Percentiles rank a stretch among this genome's conserved stretches.
phyloP scores from a whole-genome alignment of 2,113 vertebrate species.

The Dryoscopus gambensis region DNA sequence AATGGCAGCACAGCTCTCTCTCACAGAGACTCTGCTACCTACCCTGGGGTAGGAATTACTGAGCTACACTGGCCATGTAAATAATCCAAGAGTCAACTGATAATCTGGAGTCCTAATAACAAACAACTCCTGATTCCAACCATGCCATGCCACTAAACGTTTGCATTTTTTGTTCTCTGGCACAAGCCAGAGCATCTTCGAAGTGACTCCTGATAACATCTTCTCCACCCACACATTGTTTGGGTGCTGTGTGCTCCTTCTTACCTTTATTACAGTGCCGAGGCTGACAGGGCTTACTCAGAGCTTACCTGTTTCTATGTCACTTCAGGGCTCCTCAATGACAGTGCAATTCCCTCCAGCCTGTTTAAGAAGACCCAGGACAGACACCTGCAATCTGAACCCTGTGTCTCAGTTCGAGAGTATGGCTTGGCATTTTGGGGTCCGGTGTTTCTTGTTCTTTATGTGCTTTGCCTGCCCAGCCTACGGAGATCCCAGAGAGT shows the following conservation, averaged over 20 bases:
- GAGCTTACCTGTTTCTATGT: not conserved
- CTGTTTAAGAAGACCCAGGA: not conserved
- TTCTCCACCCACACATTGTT: not conserved
- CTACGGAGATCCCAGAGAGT: not conserved
- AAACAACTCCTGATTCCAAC: not conserved
- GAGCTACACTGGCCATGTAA: not conserved
- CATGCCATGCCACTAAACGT: fast-evolving
- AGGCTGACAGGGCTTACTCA: not conserved
- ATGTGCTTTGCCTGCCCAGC: not conserved
- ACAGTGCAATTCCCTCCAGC: not conserved
- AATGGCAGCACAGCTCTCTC: not conserved
- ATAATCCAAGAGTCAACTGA: not conserved
- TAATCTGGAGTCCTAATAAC: not conserved
- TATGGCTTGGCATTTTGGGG: not conserved
- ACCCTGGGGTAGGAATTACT: not conserved
- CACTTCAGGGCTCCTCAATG: not conserved
- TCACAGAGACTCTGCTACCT: not conserved
- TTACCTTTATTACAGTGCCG: not conserved
- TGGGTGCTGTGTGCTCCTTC: not conserved
- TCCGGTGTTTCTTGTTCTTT: fast-evolving
- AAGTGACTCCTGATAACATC: not conserved
- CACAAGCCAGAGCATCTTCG: not conserved
- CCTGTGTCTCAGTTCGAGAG: not conserved
- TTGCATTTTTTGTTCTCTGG: not conserved
- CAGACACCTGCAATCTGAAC: not conserved